Evolutionary conservation across 30 jellyfish, hydroid and myxozoan species (phyloP), one percentile per base, ranked within the genome.

Genomic region (Hydractinia echinata): DNA sequence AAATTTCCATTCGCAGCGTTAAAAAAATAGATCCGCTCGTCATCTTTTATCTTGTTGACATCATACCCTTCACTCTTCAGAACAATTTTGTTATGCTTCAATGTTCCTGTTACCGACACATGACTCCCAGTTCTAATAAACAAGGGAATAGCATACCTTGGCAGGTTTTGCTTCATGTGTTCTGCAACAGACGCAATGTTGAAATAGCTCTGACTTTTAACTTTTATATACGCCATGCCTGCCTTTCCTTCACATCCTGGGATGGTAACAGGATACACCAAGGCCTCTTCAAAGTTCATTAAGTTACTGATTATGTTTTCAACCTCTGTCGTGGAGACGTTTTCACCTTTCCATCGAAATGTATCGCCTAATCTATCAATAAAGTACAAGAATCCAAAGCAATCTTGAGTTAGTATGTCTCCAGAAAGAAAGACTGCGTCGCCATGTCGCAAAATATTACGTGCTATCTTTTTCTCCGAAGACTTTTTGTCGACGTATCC

Each of bases 341-440:
- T 92, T 71, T 92, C 98, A 4, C 98, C 98, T 81, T 92, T 92
- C 98, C 98, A 92, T 51, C 98, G 88, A 68, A 86, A 92, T 11
- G 98, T 92, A 78, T 92, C 98, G 50, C 97, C 96, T 82, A 66
- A 18, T 8, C 98, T 95, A 76, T 92, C 98, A 58, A 76, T 85
- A 79, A 92, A 92, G 76, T 79, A 87, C 70, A 86, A 82, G 55
- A 83, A 87, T 4, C 98, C 98, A 52, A 76, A 82, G 73, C 87
- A 86, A 76, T 92, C 98, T 67, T 80, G 92, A 64, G 67, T 53
- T 19, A 92, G 85, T 20, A 92, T 51, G 66, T 92, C 98, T 6
- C 98, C 98, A 50, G 98, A 19, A 48, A 83, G 73, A 61, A 86
- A 86, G 53, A 78, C 84, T 2, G 89, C 8, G 61, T 92, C 98